Conservation (phyloP, 1,140 invertebrate genomes). For the Sarcophaga peregrina region DNA sequence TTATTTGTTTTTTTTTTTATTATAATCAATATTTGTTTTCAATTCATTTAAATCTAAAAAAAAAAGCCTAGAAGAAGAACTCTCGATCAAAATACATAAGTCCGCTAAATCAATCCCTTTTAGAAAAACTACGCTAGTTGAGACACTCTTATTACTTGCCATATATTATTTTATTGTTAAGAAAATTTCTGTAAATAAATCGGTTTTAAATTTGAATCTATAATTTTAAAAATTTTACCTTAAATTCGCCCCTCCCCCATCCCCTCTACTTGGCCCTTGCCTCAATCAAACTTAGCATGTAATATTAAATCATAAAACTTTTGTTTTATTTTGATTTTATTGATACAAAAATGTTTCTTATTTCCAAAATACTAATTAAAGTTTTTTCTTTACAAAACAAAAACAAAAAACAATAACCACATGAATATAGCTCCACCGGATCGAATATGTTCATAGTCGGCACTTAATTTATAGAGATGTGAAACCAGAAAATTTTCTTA, state of each 20-base stretch:
- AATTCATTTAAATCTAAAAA: background rate
- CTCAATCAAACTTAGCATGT: background rate
- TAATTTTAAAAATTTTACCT: background rate
- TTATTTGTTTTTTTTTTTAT: conserved; percentile 20
- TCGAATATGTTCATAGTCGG: conserved; percentile 99
- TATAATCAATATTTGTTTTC: background rate
- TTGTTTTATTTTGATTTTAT: conserved; percentile 19
- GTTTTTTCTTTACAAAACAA: conserved; percentile 13
- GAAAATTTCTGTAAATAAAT: background rate
- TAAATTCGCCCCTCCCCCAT: background rate
- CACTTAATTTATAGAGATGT: conserved; percentile 99
- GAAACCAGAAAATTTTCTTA: conserved; percentile 99
- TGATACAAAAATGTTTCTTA: background rate
- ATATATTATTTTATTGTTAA: conserved; percentile 15
- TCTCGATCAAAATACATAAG: background rate
- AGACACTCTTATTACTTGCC: conserved; percentile 43
- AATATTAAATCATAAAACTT: too few relatives aligned
- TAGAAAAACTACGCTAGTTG: conserved; percentile 43
- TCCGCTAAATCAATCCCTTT: too few relatives aligned
- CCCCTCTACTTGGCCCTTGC: background rate
- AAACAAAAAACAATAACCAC: background rate
- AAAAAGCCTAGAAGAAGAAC: background rate
- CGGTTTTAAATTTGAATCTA: background rate
- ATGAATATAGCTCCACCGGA: conserved; percentile 84
- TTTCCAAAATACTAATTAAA: background rate